These are phyloP conservation scores for Ispidina lecontei DNA, from an alignment of 2,797 vertebrate species.

Conservation along the genomic window DNA sequence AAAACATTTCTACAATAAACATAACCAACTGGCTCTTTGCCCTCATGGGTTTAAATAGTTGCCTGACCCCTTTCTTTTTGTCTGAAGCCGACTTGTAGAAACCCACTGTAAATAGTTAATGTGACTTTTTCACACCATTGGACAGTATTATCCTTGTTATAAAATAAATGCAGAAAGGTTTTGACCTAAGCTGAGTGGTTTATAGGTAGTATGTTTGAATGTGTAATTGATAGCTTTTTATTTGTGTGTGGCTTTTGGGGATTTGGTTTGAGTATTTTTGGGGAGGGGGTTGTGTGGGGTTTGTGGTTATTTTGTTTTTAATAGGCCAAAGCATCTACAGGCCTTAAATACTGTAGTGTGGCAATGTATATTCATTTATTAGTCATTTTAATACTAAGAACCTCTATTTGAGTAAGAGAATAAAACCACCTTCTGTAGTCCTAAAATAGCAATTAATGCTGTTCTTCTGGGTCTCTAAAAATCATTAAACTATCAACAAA, in stretches of 20 bases:
- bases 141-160: background rate
- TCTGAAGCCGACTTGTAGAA: background rate
- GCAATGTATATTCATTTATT: background rate
- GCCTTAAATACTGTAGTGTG: background rate
- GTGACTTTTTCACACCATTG: background rate
- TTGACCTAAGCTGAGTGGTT: background rate
- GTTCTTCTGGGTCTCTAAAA: background rate
- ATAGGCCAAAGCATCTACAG: background rate
- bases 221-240: background rate
- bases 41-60: slow-evolving; percentile 36
- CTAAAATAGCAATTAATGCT: slow-evolving; percentile 24
- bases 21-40: slow-evolving; percentile 60
- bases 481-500: background rate
- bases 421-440: background rate
- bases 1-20: slow-evolving; percentile 21
- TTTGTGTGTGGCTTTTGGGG: background rate
- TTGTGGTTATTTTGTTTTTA: background rate
- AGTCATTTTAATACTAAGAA: background rate
- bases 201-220: background rate
- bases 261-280: too few species aligned
- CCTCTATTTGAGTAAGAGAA: background rate
- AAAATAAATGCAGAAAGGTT: background rate
- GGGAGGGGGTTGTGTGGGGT: too few species aligned
- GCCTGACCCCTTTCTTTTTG: background rate
- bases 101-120: background rate